Conservation (phyloP, 2,113 vertebrate species). For the Butorides virescens region DNA sequence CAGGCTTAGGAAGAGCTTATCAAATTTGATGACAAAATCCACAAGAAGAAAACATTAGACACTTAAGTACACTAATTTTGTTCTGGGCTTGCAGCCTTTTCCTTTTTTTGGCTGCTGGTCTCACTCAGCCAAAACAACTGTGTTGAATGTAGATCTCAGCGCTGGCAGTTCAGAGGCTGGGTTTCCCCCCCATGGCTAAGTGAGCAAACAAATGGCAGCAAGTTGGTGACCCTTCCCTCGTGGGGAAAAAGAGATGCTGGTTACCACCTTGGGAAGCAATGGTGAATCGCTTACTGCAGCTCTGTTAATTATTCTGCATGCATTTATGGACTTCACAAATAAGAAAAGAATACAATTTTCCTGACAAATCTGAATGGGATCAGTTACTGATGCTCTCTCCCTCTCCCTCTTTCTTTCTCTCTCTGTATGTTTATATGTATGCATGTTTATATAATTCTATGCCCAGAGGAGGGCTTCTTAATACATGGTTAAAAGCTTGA, state of each 20-base stretch:
- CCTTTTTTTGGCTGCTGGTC: background rate
- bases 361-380: background rate
- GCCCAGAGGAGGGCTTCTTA: background rate
- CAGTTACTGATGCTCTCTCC: background rate
- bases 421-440: background rate
- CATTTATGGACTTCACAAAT: background rate
- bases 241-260: background rate
- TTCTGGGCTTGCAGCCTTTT: background rate
- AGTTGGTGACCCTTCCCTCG: background rate
- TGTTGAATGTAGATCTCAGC: background rate
- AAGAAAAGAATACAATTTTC: background rate
- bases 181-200: background rate
- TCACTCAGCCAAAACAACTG: background rate
- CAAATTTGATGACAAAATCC: background rate
- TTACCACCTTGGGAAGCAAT: background rate
- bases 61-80: background rate
- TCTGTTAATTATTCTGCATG: background rate
- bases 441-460: background rate
- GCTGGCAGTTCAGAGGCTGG: background rate
- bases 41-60: background rate
- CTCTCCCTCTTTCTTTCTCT: background rate
- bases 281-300: background rate
- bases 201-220: rapidly evolving
- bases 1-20: background rate
- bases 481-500: background rate